Evolutionary conservation across 2,113 vertebrate genomes (phyloP), one percentile per base, ranked within the genome.

Genomic region (Sinocyclocheilus grahami): DNA sequence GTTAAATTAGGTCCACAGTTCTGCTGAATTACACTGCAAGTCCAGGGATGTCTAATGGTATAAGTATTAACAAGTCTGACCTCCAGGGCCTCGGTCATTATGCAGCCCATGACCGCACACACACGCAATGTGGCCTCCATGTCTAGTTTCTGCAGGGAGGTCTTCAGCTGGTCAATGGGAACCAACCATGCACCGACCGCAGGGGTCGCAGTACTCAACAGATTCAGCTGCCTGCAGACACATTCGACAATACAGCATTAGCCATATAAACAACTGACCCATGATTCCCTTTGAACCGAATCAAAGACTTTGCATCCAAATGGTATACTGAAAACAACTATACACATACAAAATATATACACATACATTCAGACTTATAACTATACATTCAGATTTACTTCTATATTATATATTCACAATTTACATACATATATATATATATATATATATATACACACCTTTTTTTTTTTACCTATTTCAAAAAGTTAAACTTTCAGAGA

Each of bases 71-170:
- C 22, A 58, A 13, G 72, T 55, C 80, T 90, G 69, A 99, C 98
- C 97, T 99, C 98, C 14, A 99, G 92, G 12, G 98, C 98, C 90
- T 99, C 98, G 0, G 98, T 99, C 97, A 99, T 99, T 90, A 99
- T 97, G 92, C 98, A 99, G 62, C 97, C 98, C 98, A 99, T 99
- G 1, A 99, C 97, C 20, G 98, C 98, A 91, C 98, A 99, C 83
- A 99, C 93, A 0, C 98, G 92, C 60, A 99, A 91, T 0, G 97
- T 99, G 69, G 95, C 95, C 90, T 98, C 98, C 20, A 97, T 98
- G 91, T 99, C 97, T 84, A 98, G 91, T 75, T 97, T 99, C 88
- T 97, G 96, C 72, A 99, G 92, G 0, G 98, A 97, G 0, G 98
- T 98, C 82, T 99, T 99, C 86, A 99, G 96, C 88, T 99, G 98